A percentile compares a stretch with the other conserved stretches of the same genome.
phyloP scores from a whole-genome alignment of 1,140 invertebrate genomes.

The Phymastichus coffea region DNA sequence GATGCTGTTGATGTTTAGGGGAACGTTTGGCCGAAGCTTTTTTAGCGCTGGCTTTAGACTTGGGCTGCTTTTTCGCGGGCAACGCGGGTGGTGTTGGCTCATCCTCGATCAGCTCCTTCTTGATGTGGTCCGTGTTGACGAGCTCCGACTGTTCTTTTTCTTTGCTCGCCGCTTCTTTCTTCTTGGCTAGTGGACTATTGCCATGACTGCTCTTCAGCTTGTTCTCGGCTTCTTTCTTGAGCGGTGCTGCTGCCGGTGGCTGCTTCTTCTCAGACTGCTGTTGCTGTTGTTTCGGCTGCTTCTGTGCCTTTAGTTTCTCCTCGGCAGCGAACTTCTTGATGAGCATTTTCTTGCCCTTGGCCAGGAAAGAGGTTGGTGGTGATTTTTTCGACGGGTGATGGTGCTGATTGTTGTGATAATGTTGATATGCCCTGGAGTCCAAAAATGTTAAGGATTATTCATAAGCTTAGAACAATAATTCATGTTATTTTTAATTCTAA shows the following conservation, averaged over 20 bases:
- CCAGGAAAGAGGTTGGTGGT: not conserved
- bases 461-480: no score
- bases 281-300: conserved; percentile 33
- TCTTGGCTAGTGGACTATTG: not conserved
- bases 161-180: not conserved
- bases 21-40: conserved; percentile 40
- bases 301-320: conserved; percentile 39
- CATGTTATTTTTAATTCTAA: no score
- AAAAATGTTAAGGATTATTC: no score
- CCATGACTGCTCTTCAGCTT: not conserved
- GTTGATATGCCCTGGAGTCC: no score
- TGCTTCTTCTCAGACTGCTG: conserved; percentile 19
- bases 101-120: not conserved
- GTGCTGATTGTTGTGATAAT: no score
- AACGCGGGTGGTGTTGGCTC: not conserved
- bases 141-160: not conserved
- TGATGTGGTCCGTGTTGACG: not conserved
- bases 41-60: not conserved
- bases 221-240: conserved; percentile 17
- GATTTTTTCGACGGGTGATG: no score
- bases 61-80: not conserved
- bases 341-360: conserved; percentile 12
- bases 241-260: conserved; percentile 30
- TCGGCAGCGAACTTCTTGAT: conserved; percentile 13
- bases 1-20: conserved; percentile 38